Conservation (phyloP, 2,888 invertebrate species). For the Pyrgus malvae region DNA sequence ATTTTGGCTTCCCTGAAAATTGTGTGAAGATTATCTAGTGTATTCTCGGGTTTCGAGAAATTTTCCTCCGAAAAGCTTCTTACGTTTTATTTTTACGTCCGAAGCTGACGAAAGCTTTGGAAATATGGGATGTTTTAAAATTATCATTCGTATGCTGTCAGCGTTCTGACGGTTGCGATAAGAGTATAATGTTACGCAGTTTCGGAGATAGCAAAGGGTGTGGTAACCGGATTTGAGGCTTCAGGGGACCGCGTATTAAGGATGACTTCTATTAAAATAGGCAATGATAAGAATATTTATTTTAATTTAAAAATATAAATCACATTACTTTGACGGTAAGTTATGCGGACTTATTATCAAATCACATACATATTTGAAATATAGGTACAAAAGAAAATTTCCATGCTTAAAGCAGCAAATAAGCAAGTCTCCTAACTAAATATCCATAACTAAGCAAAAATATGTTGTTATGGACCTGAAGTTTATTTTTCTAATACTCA, state of each 20-base stretch:
- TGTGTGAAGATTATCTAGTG: constrained; percentile 9
- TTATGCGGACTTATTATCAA: background rate
- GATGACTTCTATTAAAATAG: background rate
- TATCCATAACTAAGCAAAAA: too few species aligned
- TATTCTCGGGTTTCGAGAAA: constrained; percentile 8
- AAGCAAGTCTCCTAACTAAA: too few species aligned
- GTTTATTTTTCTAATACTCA: too few species aligned
- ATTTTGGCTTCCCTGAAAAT: constrained; percentile 6
- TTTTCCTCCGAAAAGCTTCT: constrained; percentile 10
- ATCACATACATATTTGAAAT: too few species aligned
- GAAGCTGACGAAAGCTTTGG: constrained; percentile 1
- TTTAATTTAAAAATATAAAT: background rate
- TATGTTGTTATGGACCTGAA: too few species aligned
- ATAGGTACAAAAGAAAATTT: too few species aligned
- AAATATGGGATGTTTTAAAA: constrained; percentile 20
- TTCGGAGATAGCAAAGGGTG: background rate
- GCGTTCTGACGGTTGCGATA: constrained; percentile 18
- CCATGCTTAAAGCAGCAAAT: too few species aligned
- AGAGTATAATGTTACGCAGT: constrained; percentile 14
- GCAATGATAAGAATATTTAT: background rate
- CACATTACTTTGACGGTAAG: background rate
- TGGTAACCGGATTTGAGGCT: background rate
- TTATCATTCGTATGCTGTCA: constrained; percentile 12
- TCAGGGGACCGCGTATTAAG: background rate
- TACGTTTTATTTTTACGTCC: constrained; percentile 15